Conservation (phyloP, 2,797 vertebrate genomes). For the Microchirus variegatus region DNA sequence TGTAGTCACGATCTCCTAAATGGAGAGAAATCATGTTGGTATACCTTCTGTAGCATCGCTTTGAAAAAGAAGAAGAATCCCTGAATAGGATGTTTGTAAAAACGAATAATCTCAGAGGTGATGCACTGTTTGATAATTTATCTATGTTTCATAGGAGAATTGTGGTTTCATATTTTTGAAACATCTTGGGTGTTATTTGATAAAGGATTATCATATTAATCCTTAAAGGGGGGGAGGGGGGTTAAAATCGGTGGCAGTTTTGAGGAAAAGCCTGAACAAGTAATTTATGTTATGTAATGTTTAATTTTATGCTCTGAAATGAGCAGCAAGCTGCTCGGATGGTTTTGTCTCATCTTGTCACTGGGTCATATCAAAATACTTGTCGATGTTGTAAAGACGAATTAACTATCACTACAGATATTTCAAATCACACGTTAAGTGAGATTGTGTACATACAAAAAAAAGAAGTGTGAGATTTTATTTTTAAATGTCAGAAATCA, state of each 20-base stretch:
- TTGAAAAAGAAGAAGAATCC: constrained; percentile 39
- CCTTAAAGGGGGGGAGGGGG: constrained; percentile 3
- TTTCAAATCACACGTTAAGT: constrained; percentile 20
- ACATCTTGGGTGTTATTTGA: constrained; percentile 27
- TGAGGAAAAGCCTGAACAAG: constrained; percentile 16
- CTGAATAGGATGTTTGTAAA: constrained; percentile 18
- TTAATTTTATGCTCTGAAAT: constrained; percentile 44
- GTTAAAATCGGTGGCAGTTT: constrained; percentile 21
- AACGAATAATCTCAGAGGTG: constrained; percentile 13
- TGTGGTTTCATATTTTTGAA: constrained; percentile 51
- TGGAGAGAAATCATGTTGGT: constrained; percentile 38
- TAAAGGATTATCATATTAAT: constrained; percentile 20
- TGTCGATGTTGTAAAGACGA: constrained; percentile 45
- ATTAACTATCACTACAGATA: constrained; percentile 33
- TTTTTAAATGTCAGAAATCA: constrained; percentile 60
- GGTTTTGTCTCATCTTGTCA: constrained; percentile 27
- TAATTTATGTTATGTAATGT: constrained; percentile 39
- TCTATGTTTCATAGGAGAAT: constrained; percentile 45
- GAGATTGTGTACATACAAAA: constrained; percentile 17
- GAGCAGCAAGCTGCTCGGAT: constrained; percentile 26
- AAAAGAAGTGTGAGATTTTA: constrained; percentile 37
- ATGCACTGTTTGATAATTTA: constrained; percentile 44
- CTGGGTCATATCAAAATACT: constrained; percentile 41
- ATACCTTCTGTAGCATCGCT: constrained; percentile 65
- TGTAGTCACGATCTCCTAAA: constrained; percentile 38